Conservation (phyloP, 2,888 invertebrate genomes). For the Mimumesa dahlbomi region DNA sequence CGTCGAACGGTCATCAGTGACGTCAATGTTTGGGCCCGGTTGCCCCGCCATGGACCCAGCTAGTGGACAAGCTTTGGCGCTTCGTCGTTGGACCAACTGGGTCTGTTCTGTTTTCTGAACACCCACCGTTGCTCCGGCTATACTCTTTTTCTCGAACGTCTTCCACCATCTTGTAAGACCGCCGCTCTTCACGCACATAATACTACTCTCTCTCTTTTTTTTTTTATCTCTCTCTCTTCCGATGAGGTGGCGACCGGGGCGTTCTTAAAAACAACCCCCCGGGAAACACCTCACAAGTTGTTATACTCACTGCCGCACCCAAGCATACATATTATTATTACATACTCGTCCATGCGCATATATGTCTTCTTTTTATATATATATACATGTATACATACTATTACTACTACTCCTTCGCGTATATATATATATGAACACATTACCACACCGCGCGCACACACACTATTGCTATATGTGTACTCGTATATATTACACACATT, state of each 20-base stretch:
- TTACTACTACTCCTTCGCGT: conserved; percentile 58
- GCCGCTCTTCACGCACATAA: conserved; percentile 66
- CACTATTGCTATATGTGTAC: conserved; percentile 67
- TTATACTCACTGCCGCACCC: conserved; percentile 79
- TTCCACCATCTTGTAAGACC: conserved; percentile 69
- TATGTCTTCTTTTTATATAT: conserved; percentile 64
- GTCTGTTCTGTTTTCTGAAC: conserved; percentile 78
- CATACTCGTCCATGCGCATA: conserved; percentile 73
- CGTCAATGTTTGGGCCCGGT: conserved; percentile 41
- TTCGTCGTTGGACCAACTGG: conserved; percentile 69
- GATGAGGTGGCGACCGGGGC: conserved; percentile 22
- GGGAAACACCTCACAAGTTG: conserved; percentile 74
- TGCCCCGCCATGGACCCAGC: conserved; percentile 67
- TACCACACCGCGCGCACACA: conserved; percentile 63
- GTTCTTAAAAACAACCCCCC: no score
- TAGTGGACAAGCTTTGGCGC: conserved; percentile 73
- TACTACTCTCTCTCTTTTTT: conserved; percentile 63
- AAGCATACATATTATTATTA: conserved; percentile 78
- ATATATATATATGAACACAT: conserved; percentile 67
- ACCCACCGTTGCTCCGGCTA: conserved; percentile 66
- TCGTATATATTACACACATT: conserved; percentile 68
- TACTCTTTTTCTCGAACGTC: conserved; percentile 64
- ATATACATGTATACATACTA: conserved; percentile 68
- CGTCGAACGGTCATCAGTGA: conserved; percentile 20
- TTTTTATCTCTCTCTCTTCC: conserved; percentile 58